Conservation (phyloP, 2,797 vertebrate species). For the Sebastiscus albofasciatus region DNA sequence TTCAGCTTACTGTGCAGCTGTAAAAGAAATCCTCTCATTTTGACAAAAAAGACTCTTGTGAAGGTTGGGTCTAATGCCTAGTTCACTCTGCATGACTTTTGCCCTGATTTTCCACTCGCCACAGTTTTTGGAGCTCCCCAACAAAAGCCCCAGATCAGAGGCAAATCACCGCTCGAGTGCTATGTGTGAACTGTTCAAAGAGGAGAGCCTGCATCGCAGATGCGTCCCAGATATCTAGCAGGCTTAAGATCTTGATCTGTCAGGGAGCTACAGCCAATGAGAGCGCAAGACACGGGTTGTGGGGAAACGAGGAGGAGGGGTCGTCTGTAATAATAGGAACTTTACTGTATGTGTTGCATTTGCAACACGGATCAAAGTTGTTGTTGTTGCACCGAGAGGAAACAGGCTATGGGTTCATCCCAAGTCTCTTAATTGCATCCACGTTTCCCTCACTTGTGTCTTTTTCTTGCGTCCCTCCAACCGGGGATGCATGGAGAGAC, state of each 20-base stretch:
- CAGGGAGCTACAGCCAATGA: not conserved
- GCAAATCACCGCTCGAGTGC: not conserved
- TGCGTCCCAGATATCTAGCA: not conserved
- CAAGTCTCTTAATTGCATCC: too few relatives aligned
- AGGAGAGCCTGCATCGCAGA: not conserved
- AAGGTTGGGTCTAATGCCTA: not conserved
- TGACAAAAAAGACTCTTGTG: not conserved
- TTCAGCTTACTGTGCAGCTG: not conserved
- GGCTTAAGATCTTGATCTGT: not conserved
- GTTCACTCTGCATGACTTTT: not conserved
- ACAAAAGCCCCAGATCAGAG: not conserved
- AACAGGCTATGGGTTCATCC: not conserved
- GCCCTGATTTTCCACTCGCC: not conserved
- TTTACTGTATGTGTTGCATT: not conserved
- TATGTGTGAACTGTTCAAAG: not conserved
- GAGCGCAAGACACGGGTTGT: fast-evolving
- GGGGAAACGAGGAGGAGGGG: not conserved
- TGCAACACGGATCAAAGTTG: not conserved
- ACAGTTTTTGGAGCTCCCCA: not conserved
- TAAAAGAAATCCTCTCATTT: not conserved
- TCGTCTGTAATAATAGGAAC: not conserved
- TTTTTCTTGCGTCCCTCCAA: too few relatives aligned
- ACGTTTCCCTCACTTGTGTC: too few relatives aligned
- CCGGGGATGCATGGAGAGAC: too few relatives aligned
- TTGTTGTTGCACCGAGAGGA: not conserved